phyloP scores from a whole-genome alignment of 2,888 invertebrate genomes.

The Capitulum mitella region DNA sequence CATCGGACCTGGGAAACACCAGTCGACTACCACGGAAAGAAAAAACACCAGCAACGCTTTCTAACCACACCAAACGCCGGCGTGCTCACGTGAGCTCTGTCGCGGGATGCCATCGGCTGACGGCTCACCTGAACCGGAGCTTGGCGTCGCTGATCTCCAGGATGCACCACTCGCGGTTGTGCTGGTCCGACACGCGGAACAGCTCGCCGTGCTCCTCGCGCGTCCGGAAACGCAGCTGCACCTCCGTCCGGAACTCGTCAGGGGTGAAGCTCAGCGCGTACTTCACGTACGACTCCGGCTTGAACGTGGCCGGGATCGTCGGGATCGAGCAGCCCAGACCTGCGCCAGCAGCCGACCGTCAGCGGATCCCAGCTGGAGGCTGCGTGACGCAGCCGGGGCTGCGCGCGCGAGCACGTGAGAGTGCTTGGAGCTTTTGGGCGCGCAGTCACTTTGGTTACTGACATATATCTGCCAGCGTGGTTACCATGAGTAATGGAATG shows the following conservation, averaged over 20 bases:
- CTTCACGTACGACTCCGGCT: conserved; percentile 91
- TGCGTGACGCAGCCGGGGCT: too few relatives aligned
- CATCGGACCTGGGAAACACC: too few relatives aligned
- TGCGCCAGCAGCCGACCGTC: conserved; percentile 11
- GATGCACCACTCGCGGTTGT: conserved; percentile 83
- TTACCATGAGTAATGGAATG: not conserved
- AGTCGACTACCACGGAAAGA: too few relatives aligned
- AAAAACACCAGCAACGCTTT: too few relatives aligned
- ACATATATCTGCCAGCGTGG: too few relatives aligned
- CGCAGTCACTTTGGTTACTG: too few relatives aligned
- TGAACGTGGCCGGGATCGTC: conserved; percentile 84
- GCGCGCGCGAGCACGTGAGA: too few relatives aligned
- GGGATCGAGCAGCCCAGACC: conserved; percentile 69
- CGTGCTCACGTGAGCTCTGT: too few relatives aligned
- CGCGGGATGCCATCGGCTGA: too few relatives aligned
- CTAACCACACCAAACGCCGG: too few relatives aligned
- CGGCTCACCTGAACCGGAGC: conserved; percentile 32
- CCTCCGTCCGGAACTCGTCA: conserved; percentile 81
- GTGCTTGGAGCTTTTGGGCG: too few relatives aligned
- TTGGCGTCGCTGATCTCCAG: conserved; percentile 47
- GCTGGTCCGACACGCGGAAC: conserved; percentile 87
- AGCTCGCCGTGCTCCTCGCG: conserved; percentile 87
- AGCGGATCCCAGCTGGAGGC: too few relatives aligned
- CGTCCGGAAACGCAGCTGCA: conserved; percentile 88
- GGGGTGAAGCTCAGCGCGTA: conserved; percentile 92